Base-by-base conservation (phyloP, 2,797 vertebrate species). In the Pangasius macronema region DNA sequence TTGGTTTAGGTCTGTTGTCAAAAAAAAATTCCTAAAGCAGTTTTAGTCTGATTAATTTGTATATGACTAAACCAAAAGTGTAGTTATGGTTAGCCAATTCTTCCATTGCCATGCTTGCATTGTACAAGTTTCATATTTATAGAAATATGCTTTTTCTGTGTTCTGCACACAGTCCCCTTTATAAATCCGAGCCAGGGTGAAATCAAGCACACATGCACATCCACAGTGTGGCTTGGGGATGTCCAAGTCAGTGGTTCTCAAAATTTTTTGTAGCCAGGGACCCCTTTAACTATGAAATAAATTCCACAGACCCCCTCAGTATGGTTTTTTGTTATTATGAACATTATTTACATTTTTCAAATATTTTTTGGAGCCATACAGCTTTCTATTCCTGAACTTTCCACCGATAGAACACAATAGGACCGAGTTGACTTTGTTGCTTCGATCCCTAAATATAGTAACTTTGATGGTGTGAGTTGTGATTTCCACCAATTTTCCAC, bases 121-220 rank as follows among this genome's bases (percentile, higher is more conserved):
- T 83, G 61, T 83, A 67, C 81, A 67, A 83, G n/a, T 30, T 51
- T 83, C 16, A 67, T 83, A 83, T 83, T 83, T 51, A 83, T 83
- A 67, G 61, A 83, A 83, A 67, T 42, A 33, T 49, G 27, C 36
- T 13, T 67, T 65, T 51, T 65, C 51, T 82, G 36, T 49, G 80
- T 82, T 82, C 14, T 81, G 42, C 77, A 61, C 77, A 39, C 55
- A 61, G 2, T 81, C 57, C 55, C 24, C 13, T 18, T 82, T 82
- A 49, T 82, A 83, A 67, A 33, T 67, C 61, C 0, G 6, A n/a
- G 55, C 36, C 36, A 61, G 57, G 13, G 57, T 63, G 13, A 82
- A 82, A 46, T 63, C 36, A 42, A 27, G 30, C 53, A 24, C 36
- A 30, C 46, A 33, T 30, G 27, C 24, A n/a, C 33, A 46, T 39